A percentile compares a stretch with the other conserved stretches of the same genome.
Evolutionary conservation across 1,140 invertebrate species (phyloP).

Genomic region (Nomia melanderi): DNA sequence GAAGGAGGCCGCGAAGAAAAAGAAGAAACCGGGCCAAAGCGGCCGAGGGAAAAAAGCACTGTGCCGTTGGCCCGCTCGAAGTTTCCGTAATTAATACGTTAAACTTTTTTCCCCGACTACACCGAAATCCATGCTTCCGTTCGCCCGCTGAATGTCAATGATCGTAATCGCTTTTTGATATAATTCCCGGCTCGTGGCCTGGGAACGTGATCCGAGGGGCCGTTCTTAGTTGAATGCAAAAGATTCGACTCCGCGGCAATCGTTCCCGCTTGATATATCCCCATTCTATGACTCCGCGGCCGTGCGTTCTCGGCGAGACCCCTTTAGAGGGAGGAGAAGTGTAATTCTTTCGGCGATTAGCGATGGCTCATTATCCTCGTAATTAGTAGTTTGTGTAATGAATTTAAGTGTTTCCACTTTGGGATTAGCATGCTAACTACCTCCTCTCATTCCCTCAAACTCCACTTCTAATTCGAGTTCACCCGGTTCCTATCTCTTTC

Average conservation of each 20-base stretch:
- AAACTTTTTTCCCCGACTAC: conserved; percentile 58
- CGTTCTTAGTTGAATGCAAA: conserved; percentile 37
- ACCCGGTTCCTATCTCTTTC: conserved; percentile 28
- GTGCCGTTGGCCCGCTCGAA: conserved; percentile 29
- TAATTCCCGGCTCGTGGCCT: conserved; percentile 51
- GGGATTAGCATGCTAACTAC: conserved; percentile 73
- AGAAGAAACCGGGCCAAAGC: conserved; percentile 21
- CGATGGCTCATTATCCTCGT: conserved; percentile 70
- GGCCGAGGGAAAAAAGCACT: conserved; percentile 32
- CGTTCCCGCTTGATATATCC: conserved; percentile 28
- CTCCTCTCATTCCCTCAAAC: conserved; percentile 43
- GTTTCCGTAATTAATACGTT: conserved; percentile 69
- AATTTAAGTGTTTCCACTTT: conserved; percentile 72
- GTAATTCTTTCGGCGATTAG: conserved; percentile 72
- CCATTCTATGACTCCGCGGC: not conserved
- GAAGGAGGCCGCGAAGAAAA: conserved; percentile 33
- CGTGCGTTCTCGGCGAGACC: conserved; percentile 5
- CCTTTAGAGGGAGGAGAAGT: conserved; percentile 8
- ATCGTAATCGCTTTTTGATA: conserved; percentile 67
- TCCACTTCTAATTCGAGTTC: conserved; percentile 57
- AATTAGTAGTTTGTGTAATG: conserved; percentile 74
- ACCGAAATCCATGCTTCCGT: conserved; percentile 54
- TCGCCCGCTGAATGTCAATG: conserved; percentile 63
- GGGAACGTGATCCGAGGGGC: conserved; percentile 56
- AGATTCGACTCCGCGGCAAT: not conserved